Conservation (phyloP, 2,888 invertebrate genomes). For the Heteropelma amictum region DNA sequence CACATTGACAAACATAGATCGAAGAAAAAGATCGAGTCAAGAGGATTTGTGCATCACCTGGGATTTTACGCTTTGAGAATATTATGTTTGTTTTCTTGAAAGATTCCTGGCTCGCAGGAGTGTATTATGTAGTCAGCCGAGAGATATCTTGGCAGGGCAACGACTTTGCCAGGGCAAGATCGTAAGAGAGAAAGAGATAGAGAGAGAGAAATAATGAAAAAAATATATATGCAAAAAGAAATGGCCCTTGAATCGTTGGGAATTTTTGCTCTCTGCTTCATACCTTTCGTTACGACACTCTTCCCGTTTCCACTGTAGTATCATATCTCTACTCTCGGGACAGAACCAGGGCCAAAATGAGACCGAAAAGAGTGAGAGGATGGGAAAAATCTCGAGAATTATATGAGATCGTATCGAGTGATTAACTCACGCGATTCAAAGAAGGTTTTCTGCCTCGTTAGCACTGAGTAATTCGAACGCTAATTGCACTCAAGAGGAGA, state of each 20-base stretch:
- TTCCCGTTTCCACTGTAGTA: slow-evolving; percentile 25
- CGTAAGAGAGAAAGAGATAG: background rate
- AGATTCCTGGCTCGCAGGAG: slow-evolving; percentile 21
- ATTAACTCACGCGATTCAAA: slow-evolving; percentile 73
- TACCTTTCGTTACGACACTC: slow-evolving; percentile 35
- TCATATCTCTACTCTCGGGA: slow-evolving; percentile 15
- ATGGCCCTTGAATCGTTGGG: slow-evolving; percentile 35
- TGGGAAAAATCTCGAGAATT: slow-evolving; percentile 52
- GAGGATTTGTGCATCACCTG: background rate
- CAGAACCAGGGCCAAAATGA: slow-evolving; percentile 21
- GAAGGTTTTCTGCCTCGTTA: slow-evolving; percentile 71
- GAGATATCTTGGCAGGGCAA: slow-evolving; percentile 57
- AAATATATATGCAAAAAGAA: slow-evolving; percentile 38
- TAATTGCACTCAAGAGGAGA: slow-evolving; percentile 72
- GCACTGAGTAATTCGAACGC: slow-evolving; percentile 76
- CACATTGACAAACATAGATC: background rate
- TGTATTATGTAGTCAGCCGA: slow-evolving; percentile 35
- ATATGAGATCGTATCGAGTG: slow-evolving; percentile 73
- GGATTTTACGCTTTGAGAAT: background rate
- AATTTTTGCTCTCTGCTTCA: slow-evolving; percentile 39
- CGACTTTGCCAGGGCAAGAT: slow-evolving; percentile 32
- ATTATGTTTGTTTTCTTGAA: background rate
- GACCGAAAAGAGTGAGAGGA: slow-evolving; percentile 22
- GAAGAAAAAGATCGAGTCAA: background rate
- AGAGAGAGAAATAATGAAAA: background rate